Evolutionary conservation across 2,113 vertebrate species (phyloP), one percentile per base, ranked within the genome.

Genomic region (Nanorana parkeri): DNA sequence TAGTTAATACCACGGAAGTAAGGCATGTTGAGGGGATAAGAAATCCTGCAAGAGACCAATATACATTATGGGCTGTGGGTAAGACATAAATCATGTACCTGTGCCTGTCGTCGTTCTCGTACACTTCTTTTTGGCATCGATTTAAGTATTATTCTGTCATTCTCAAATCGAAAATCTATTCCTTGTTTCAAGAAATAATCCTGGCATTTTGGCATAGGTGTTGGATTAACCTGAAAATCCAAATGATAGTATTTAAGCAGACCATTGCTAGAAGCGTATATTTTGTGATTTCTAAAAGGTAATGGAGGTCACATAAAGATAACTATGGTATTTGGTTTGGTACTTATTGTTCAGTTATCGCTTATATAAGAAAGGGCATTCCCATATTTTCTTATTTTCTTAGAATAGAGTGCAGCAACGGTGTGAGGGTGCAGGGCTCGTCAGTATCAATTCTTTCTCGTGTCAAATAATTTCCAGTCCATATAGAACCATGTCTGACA

Each of bases 121-220:
- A 78, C 1, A 0, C 63, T 85, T 80, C 85, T 85, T 8, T 88
- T 94, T 63, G 87, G 86, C 85, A 81, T 92, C 67, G 87, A 92
- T 36, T 91, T 90, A 83, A 96, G 84, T 29, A 96, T 85, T 61
- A 96, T 89, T 64, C 86, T 94, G 77, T 94, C 95, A 54, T 95
- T 92, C 54, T 88, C 89, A 85, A 94, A 85, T 19, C 74, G 87
- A 58, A 97, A 94, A 81, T 95, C 92, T 55, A 91, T 94, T 67
- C 94, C 95, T 88, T 90, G 92, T 23, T 93, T 88, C 80, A 90
- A 92, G 87, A 92, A 96, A 87, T 94, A 96, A 28, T 91, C 78
- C 82, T 94, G 92, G 91, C 96, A 97, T 17, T 82, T 84, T 20
- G 95, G 96, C 77, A 94, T 84, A 66, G 78, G 32, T 52, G 67